These are phyloP conservation scores for Thalassophryne amazonica DNA, from an alignment of 2,797 vertebrate genomes.

Conservation along the genomic window DNA sequence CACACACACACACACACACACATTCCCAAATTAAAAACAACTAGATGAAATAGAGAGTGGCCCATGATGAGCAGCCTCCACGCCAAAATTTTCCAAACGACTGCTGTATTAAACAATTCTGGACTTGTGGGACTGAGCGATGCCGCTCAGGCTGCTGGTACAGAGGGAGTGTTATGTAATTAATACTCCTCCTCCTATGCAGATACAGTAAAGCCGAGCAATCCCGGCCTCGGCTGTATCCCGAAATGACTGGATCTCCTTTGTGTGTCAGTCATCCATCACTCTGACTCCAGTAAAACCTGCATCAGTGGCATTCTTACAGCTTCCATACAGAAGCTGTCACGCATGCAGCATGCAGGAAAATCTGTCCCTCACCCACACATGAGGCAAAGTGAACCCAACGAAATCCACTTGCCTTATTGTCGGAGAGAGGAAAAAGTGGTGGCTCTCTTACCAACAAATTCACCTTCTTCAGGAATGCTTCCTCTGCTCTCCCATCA, in stretches of 20 bases:
- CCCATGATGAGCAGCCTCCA: background rate
- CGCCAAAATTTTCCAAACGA: background rate
- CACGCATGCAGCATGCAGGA: slow-evolving; percentile 56
- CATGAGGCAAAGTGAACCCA: slow-evolving; percentile 1
- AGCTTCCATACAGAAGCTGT: slow-evolving; percentile 30
- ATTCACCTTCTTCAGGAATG: slow-evolving; percentile 52
- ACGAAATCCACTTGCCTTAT: no score
- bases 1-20: background rate
- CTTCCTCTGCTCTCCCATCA: slow-evolving; percentile 43
- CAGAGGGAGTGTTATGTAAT: slow-evolving; percentile 69
- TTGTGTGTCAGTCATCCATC: slow-evolving; percentile 19
- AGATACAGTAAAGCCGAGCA: slow-evolving; percentile 63
- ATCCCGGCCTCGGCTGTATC: slow-evolving; percentile 51
- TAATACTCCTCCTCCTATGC: slow-evolving; percentile 72
- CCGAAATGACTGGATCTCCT: slow-evolving; percentile 21
- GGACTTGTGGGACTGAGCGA: slow-evolving; percentile 40
- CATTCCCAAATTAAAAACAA: no score
- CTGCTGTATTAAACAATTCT: slow-evolving; percentile 15
- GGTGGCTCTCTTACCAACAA: slow-evolving; percentile 57
- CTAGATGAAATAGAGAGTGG: background rate
- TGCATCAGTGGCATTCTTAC: slow-evolving; percentile 1
- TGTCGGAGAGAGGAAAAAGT: slow-evolving; percentile 53
- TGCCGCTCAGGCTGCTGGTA: slow-evolving; percentile 47
- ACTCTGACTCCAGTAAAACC: slow-evolving; percentile 22
- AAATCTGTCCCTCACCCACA: slow-evolving; percentile 31